Percentiles rank a stretch among this genome's conserved stretches.
These are phyloP conservation scores for Rotaria magnacalcarata DNA, from an alignment of 2,888 invertebrate genomes.

Conservation along the genomic window DNA sequence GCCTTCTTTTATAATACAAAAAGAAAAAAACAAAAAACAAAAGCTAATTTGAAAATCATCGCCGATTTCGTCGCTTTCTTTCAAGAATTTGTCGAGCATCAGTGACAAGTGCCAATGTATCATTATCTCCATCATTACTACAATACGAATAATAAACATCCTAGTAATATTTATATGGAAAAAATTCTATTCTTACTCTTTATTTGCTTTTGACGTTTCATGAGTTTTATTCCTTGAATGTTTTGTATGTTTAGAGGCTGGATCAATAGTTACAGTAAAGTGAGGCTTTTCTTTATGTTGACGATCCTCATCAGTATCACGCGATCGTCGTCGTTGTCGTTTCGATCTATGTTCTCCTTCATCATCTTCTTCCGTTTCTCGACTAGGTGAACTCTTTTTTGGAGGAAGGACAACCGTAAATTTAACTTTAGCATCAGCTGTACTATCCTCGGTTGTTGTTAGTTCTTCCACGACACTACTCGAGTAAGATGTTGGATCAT, in stretches of 20 bases:
- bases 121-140: not conserved
- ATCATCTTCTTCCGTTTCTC: not conserved
- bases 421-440: slow-evolving; percentile 2
- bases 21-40: not conserved
- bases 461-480: not conserved
- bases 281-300: not conserved
- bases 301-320: not conserved
- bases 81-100: slow-evolving; percentile 29
- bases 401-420: slow-evolving; percentile 31
- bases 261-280: slow-evolving; percentile 17
- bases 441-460: not conserved
- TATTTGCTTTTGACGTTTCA: not conserved
- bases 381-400: not conserved
- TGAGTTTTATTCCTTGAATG: not conserved
- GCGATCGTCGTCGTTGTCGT: not conserved
- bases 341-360: not conserved
- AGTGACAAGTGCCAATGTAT: not conserved
- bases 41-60: not conserved
- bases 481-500: not conserved
- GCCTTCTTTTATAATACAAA: not conserved
- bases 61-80: not conserved
- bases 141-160: not conserved
- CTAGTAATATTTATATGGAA: not conserved
- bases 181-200: not conserved
- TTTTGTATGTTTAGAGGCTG: not conserved